These are phyloP conservation scores for Sphyrna mokarran DNA, from an alignment of 2,113 vertebrate species.

Conservation along the genomic window DNA sequence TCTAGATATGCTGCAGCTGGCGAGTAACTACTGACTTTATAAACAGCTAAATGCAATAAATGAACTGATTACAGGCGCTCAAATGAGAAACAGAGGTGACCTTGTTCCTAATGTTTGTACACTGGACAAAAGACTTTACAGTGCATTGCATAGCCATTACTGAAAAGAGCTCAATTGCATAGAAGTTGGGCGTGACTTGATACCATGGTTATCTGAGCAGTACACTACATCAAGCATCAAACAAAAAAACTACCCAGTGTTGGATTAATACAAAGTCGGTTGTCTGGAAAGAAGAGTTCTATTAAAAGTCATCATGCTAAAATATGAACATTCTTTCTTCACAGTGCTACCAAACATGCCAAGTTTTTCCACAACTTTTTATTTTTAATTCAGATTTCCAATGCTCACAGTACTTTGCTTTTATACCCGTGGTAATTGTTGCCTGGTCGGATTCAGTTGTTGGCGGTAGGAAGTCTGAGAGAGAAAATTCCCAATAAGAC, in stretches of 20 bases:
- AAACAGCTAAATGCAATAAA: neutral
- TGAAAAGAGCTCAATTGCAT: neutral
- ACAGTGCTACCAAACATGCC: no score
- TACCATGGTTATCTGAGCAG: neutral
- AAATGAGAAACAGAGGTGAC: constrained; percentile 26
- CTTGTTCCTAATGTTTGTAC: constrained; percentile 21
- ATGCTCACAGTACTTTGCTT: no score
- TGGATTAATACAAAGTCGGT: neutral
- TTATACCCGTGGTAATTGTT: neutral
- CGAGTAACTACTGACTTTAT: neutral
- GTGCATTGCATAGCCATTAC: neutral
- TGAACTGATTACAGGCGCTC: neutral
- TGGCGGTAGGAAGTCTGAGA: neutral
- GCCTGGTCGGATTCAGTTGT: neutral
- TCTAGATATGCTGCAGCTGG: neutral
- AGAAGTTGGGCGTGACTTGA: neutral
- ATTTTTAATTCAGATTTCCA: no score
- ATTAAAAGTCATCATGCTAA: neutral
- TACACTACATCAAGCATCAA: neutral
- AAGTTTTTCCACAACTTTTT: no score
- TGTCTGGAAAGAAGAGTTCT: neutral
- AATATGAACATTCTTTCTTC: no score
- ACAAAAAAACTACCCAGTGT: neutral
- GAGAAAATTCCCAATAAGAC: neutral
- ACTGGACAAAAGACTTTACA: neutral